phyloP scores from a whole-genome alignment of 2,113 vertebrate genomes.

The Panthera uncia region DNA sequence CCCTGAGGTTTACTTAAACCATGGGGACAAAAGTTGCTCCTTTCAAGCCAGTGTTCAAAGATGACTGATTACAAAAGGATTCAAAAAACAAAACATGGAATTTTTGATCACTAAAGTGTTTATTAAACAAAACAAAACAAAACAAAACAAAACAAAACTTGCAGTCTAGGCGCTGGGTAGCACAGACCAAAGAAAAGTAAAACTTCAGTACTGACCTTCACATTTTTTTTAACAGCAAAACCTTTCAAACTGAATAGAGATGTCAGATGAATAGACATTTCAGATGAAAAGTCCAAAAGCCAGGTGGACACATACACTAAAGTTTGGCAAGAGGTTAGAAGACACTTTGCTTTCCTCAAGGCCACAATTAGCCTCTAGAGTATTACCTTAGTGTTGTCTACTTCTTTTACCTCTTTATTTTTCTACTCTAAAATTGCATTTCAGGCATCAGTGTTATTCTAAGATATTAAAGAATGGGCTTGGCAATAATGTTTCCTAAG shows the following conservation, averaged over 20 bases:
- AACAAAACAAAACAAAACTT: not conserved
- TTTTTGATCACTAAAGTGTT: not conserved
- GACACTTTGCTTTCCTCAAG: not conserved
- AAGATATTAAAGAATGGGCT: not conserved
- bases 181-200: not conserved
- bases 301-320: not conserved
- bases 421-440: conserved; percentile 19
- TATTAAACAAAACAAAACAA: not conserved
- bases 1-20: not conserved
- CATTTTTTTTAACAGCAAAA: not conserved
- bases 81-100: not conserved
- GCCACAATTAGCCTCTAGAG: not conserved
- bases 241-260: not conserved
- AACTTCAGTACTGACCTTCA: not conserved
- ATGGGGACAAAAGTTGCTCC: not conserved
- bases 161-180: not conserved
- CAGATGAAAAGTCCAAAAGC: not conserved
- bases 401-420: not conserved
- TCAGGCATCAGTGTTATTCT: conserved; percentile 1
- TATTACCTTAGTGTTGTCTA: not conserved
- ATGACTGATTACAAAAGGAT: not conserved
- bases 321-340: not conserved
- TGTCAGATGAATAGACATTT: not conserved
- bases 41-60: not conserved
- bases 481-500: not conserved